Evolutionary conservation across 2,797 vertebrate species (phyloP).

Genomic region (Rousettus madagascariensis): DNA sequence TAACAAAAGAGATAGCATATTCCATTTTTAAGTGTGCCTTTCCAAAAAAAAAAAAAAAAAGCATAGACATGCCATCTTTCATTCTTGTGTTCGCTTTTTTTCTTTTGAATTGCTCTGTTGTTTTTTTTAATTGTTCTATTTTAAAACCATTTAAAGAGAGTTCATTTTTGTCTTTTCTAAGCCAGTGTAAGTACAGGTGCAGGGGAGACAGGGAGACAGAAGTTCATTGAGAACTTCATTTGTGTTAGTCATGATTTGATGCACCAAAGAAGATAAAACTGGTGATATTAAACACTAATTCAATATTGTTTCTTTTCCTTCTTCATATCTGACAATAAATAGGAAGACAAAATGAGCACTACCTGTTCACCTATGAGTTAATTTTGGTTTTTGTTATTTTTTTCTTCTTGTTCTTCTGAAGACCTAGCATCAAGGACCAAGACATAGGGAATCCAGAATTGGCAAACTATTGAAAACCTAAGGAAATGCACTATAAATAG

Average conservation of each 20-base stretch:
- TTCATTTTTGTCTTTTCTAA: not conserved
- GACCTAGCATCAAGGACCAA: not conserved
- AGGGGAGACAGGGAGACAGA: not conserved
- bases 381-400: not conserved
- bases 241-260: not conserved
- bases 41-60: not conserved
- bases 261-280: not conserved
- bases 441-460: not conserved
- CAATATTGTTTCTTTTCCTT: not conserved
- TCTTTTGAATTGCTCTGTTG: not conserved
- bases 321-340: not conserved
- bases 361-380: not conserved
- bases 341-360: not conserved
- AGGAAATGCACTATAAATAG: not conserved
- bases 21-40: not conserved
- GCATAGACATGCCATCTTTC: not conserved
- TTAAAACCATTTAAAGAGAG: not conserved
- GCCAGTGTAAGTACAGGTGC: not conserved
- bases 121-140: not conserved
- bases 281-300: not conserved
- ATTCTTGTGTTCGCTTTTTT: not conserved
- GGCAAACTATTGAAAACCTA: not conserved
- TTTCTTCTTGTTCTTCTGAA: not conserved
- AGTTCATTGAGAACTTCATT: not conserved
- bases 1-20: not conserved